These are phyloP conservation scores for Silurus aristotelis DNA, from an alignment of 2,797 vertebrate species.

Conservation along the genomic window DNA sequence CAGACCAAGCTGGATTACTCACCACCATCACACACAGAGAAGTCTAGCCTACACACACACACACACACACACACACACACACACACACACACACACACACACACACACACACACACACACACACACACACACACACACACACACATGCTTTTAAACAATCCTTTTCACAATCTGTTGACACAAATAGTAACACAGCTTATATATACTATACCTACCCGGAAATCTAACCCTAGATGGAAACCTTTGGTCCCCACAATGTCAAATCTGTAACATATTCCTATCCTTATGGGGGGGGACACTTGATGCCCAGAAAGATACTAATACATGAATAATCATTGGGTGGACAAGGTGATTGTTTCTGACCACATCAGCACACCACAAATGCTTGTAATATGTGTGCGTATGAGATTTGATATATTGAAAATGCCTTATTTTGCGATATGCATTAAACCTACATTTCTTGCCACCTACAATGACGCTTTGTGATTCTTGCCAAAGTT, in stretches of 20 bases:
- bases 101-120: not conserved
- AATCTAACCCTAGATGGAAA: not conserved
- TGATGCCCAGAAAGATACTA: not conserved
- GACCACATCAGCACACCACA: not conserved
- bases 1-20: slow-evolving; percentile 53
- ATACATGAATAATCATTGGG: too few species aligned
- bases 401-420: not conserved
- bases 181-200: slow-evolving; percentile 1
- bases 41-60: slow-evolving; percentile 20
- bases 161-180: not conserved
- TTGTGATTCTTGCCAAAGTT: not conserved
- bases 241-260: not conserved
- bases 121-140: too few species aligned
- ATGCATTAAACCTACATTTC: not conserved
- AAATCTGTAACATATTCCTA: not conserved
- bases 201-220: too few species aligned
- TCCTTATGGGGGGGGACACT: not conserved
- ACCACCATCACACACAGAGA: slow-evolving; percentile 25
- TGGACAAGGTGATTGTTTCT: not conserved
- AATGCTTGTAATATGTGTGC: not conserved
- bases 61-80: slow-evolving; percentile 5
- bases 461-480: not conserved
- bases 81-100: too few species aligned
- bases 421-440: not conserved
- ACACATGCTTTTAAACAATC: not conserved